Percentiles rank a stretch among this genome's conserved stretches.
phyloP scores from a whole-genome alignment of 1,140 invertebrate species.

The Nautilus pompilius region DNA sequence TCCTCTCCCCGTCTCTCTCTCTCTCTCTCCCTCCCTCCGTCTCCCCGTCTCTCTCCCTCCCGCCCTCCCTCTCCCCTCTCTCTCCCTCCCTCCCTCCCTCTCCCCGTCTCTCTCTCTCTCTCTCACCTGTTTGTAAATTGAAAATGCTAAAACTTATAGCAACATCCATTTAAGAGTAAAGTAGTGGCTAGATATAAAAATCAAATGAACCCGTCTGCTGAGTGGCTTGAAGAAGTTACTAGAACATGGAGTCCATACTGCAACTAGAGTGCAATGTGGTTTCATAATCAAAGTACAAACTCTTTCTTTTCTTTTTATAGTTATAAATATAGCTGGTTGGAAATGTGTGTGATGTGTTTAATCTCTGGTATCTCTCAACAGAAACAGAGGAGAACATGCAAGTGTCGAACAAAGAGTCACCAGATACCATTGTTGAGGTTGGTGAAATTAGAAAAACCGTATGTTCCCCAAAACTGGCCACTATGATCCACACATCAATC shows the following conservation, averaged over 20 bases:
- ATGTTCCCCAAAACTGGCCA: slow-evolving; percentile 61
- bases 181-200: no score
- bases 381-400: slow-evolving; percentile 19
- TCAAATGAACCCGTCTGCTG: no score
- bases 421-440: slow-evolving; percentile 11
- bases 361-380: not conserved
- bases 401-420: slow-evolving; percentile 29
- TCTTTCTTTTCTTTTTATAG: no score
- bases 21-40: not conserved
- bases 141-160: no score
- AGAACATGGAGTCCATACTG: no score
- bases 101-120: not conserved
- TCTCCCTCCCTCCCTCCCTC: not conserved
- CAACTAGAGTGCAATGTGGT: no score
- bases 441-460: slow-evolving; percentile 35
- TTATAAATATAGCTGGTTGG: no score
- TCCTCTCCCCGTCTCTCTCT: not conserved
- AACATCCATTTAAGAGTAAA: no score
- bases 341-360: not conserved
- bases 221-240: no score
- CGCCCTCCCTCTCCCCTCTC: not conserved
- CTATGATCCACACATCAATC: slow-evolving; percentile 69
- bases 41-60: not conserved
- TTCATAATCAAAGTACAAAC: no score
- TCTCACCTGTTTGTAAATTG: no score